These are phyloP conservation scores for Cacatua alba DNA, from an alignment of 2,113 vertebrate genomes.

Conservation along the genomic window DNA sequence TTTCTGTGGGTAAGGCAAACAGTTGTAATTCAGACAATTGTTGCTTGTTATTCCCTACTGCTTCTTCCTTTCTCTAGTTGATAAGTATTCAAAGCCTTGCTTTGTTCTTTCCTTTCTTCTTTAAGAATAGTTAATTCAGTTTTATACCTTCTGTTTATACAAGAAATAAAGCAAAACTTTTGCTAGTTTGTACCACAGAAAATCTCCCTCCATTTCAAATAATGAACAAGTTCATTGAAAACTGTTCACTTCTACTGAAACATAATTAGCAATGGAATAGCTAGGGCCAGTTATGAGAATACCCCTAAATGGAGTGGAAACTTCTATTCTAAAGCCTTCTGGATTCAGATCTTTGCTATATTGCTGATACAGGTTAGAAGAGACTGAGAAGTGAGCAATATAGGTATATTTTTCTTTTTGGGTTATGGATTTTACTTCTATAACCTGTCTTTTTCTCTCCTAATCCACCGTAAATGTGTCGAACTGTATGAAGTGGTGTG, in stretches of 20 bases:
- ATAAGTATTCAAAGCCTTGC: neutral
- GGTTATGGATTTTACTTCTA: neutral
- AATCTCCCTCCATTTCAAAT: neutral
- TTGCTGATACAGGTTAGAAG: neutral
- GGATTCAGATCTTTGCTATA: neutral
- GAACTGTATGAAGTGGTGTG: neutral
- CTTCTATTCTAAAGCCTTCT: neutral
- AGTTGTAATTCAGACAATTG: neutral
- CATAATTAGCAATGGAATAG: neutral
- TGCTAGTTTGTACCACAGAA: neutral
- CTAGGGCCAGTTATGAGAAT: neutral
- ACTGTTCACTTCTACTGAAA: neutral
- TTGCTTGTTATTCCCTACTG: neutral
- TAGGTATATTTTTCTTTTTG: neutral
- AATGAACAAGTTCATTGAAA: neutral
- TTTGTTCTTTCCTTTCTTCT: neutral
- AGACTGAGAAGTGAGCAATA: neutral
- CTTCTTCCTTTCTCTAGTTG: neutral
- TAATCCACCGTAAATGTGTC: neutral
- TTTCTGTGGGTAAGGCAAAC: neutral
- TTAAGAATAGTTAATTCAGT: neutral
- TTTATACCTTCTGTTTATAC: neutral
- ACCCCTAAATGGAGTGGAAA: neutral
- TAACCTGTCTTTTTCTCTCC: neutral
- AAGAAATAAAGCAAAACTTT: neutral